phyloP scores from a whole-genome alignment of 2,797 vertebrate genomes.

The Mormyrops attenuatus region DNA sequence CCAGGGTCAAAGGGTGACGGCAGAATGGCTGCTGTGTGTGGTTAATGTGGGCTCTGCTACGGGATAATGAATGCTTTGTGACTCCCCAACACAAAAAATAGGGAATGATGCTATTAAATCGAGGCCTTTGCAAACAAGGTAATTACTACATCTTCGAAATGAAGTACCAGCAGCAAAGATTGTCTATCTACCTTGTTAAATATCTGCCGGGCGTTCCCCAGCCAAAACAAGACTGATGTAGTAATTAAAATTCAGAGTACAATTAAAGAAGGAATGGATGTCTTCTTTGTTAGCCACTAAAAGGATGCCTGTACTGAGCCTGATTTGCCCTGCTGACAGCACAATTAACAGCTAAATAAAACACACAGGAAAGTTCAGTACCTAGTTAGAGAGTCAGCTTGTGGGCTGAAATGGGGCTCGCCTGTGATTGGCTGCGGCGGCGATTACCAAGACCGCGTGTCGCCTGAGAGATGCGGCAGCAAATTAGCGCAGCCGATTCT shows the following conservation, averaged over 20 bases:
- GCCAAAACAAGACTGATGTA: slow-evolving; percentile 76
- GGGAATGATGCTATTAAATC: not conserved
- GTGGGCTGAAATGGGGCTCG: slow-evolving; percentile 69
- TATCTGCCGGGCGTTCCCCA: slow-evolving; percentile 77
- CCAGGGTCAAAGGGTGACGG: not conserved
- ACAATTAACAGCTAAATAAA: slow-evolving; percentile 80
- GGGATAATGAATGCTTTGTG: not conserved
- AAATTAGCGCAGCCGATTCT: not conserved
- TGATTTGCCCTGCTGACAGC: slow-evolving; percentile 73
- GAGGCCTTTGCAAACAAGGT: slow-evolving; percentile 76
- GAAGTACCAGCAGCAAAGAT: slow-evolving; percentile 70
- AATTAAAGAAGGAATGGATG: slow-evolving; percentile 77
- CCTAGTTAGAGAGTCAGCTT: slow-evolving; percentile 70
- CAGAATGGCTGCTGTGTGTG: not conserved
- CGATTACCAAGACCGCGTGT: slow-evolving; percentile 34
- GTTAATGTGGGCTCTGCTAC: not conserved
- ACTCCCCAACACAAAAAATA: not conserved
- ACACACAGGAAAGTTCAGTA: slow-evolving; percentile 70
- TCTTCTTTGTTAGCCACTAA: slow-evolving; percentile 75
- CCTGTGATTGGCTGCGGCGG: slow-evolving; percentile 43
- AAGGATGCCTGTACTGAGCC: slow-evolving; percentile 74
- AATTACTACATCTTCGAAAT: slow-evolving; percentile 61
- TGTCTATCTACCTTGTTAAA: slow-evolving; percentile 82
- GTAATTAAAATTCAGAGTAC: slow-evolving; percentile 79
- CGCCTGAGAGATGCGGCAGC: not conserved